Evolutionary conservation across 2,113 vertebrate genomes (phyloP), one percentile per base, ranked within the genome.

Genomic region (Psephotus haematonotus): DNA sequence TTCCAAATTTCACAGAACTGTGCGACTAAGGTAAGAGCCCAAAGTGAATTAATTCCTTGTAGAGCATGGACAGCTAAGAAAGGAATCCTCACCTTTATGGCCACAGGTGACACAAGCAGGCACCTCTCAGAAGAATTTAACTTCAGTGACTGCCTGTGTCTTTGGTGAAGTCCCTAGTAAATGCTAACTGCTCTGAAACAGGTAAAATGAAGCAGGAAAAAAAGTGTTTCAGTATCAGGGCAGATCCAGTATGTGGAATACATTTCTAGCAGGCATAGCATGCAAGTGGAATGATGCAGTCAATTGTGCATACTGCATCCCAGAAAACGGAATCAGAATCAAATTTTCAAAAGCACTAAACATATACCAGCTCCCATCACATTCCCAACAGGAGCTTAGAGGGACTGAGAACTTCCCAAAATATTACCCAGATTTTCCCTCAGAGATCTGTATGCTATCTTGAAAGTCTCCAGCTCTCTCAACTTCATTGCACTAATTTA

Each of bases 391-490:
- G 53, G 25, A 94, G 37, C 37, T 11, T 83, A 23, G 17, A 83
- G 10, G 49, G 68, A 57, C 41, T 53, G 7, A 67, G 64, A 92
- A 86, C 68, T 93, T 88, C 37, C 33, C 64, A 41, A 86, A 79
- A 55, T 11, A 85, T n/a, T 50, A 85, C 50, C 17, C 27, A 68
- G 31, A 64, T 79, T 75, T 68, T 39, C 75, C 79, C 88, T 83
- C 41, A 59, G 86, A 90, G 76, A 69, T 70, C 44, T 68, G 52
- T 35, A 85, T 10, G 19, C 62, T 83, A 81, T 12, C 46, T 49
- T 80, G n/a, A 77, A 90, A 92, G 39, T 46, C 79, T 88, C 67
- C 68, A 90, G 49, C 63, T 76, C 82, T 76, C 82, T 83, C 71
- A 90, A 15, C 63, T 93, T 90, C 22, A 3, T 62, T 77, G 69